Percentiles rank a stretch among this genome's conserved stretches.
phyloP scores from a whole-genome alignment of 1,140 invertebrate genomes.

The Drosophila pseudoananassae region DNA sequence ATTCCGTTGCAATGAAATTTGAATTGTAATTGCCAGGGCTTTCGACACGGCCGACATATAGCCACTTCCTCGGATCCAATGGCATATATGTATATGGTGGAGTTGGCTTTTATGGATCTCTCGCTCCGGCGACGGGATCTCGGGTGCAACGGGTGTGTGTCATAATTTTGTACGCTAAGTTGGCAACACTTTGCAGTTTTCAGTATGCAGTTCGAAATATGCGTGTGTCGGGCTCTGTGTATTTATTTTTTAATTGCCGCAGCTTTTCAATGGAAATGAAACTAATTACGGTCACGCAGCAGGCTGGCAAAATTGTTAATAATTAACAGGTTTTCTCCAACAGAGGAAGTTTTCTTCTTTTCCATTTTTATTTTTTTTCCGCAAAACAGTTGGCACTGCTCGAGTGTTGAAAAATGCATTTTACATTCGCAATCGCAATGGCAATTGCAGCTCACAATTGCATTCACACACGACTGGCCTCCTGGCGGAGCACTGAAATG shows the following conservation, averaged over 20 bases:
- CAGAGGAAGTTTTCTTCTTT: slow-evolving; percentile 44
- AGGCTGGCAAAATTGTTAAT: slow-evolving; percentile 74
- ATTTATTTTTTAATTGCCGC: slow-evolving; percentile 69
- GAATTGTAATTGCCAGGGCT: slow-evolving; percentile 37
- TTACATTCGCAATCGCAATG: slow-evolving; percentile 31
- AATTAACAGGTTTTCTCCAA: slow-evolving; percentile 77
- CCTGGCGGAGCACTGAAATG: slow-evolving; percentile 21
- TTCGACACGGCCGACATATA: slow-evolving; percentile 34
- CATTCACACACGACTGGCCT: slow-evolving; percentile 43
- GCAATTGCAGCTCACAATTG: slow-evolving; percentile 47
- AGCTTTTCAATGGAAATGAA: slow-evolving; percentile 77
- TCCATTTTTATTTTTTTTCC: no score
- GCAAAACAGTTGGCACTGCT: slow-evolving; percentile 11
- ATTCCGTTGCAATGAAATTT: slow-evolving; percentile 38
- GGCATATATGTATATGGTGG: background rate
- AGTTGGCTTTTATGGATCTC: slow-evolving; percentile 35
- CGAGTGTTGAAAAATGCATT: slow-evolving; percentile 71
- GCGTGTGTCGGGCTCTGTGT: slow-evolving; percentile 56
- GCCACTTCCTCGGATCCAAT: slow-evolving; percentile 29
- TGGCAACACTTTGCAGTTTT: slow-evolving; percentile 76
- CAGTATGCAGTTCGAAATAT: slow-evolving; percentile 24
- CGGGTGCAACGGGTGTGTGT: slow-evolving; percentile 32
- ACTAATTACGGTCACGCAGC: slow-evolving; percentile 74
- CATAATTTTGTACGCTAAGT: slow-evolving; percentile 82
- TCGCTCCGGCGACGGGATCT: slow-evolving; percentile 3